Base-by-base conservation (phyloP, 2,113 vertebrate species). In the Fulmarus glacialis region DNA sequence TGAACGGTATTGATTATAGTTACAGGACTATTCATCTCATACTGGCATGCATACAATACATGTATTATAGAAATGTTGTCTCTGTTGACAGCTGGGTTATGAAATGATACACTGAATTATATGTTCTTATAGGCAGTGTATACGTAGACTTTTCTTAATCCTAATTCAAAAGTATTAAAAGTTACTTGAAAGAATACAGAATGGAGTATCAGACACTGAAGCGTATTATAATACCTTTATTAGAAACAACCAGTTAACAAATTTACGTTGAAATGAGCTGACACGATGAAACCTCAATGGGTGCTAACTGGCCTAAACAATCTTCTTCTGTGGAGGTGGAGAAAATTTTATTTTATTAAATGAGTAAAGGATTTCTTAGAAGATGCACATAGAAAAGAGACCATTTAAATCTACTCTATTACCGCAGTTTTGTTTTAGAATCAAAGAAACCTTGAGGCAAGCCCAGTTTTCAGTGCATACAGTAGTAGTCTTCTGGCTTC, bases 1-100 rank as follows among this genome's bases (percentile, higher is more conserved):
- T 91, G 96, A 97, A 88, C 84, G 1, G 96, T 96, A 97, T 94
- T 97, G 98, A 98, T 98, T 97, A 92, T 47, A 95, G 97, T 93
- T 95, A 93, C 93, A 96, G 88, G 64, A 95, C 96, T 93, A 96
- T 98, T 98, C 84, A 96, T 98, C 97, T 97, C 79, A 20, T 19
- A 40, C 95, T 96, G 96, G 97, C 97, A 96, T 5, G 1, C 89
- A 89, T 89, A 96, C 90, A 97, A 91, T 93, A 84, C 67, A 68
- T 79, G 93, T 24, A 38, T 96, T 97, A 97, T 83, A 89, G 94
- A 95, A 97, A 91, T 67, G 89, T 93, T 97, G 85, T 90, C 83
- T 92, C 95, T 87, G 80, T 87, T 94, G 91, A 96, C 96, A 97
- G 91, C 96, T 96, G 90, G 83, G 93, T 96, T 97, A 97, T 90